A percentile compares a stretch with the other conserved stretches of the same genome.
Evolutionary conservation across 2,113 vertebrate genomes (phyloP).

Genomic region (Rynchops niger): DNA sequence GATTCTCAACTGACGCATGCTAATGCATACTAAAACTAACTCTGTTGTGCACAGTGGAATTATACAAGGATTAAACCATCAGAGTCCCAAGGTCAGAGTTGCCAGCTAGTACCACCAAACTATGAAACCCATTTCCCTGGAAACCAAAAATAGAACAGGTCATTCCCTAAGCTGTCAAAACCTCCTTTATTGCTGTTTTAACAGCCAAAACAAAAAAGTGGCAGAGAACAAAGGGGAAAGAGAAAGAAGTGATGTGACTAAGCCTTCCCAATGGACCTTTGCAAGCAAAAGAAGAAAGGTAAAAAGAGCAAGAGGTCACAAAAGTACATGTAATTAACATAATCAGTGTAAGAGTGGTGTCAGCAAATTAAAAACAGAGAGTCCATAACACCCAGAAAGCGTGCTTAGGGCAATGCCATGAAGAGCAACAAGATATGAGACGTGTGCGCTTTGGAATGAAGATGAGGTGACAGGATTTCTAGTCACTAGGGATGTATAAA

Average conservation of each 20-base stretch:
- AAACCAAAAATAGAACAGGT: constrained; percentile 10
- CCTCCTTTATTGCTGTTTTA: constrained; percentile 5
- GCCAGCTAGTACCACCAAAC: neutral
- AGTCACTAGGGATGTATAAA: neutral
- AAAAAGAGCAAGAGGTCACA: neutral
- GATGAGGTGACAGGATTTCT: neutral
- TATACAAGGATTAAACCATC: neutral
- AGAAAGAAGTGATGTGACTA: constrained; percentile 52
- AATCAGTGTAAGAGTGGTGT: constrained; percentile 47
- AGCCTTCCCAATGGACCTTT: constrained; percentile 21
- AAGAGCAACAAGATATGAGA: neutral
- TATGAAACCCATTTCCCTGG: constrained; percentile 17
- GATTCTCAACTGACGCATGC: neutral
- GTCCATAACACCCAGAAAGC: neutral
- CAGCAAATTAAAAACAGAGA: constrained; percentile 64
- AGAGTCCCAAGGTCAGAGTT: constrained; percentile 19
- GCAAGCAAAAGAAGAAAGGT: constrained; percentile 45
- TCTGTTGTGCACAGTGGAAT: neutral
- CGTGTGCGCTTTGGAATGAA: neutral
- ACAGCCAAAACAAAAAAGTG: neutral
- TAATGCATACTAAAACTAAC: constrained; percentile 1
- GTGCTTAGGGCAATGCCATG: neutral
- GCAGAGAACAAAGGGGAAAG: constrained; percentile 2
- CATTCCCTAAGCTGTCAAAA: constrained; percentile 36
- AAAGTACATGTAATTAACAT: constrained; percentile 54